Percentiles rank a stretch among this genome's conserved stretches.
Conservation (phyloP, 1,140 invertebrate species). For the Dendroctonus valens region DNA sequence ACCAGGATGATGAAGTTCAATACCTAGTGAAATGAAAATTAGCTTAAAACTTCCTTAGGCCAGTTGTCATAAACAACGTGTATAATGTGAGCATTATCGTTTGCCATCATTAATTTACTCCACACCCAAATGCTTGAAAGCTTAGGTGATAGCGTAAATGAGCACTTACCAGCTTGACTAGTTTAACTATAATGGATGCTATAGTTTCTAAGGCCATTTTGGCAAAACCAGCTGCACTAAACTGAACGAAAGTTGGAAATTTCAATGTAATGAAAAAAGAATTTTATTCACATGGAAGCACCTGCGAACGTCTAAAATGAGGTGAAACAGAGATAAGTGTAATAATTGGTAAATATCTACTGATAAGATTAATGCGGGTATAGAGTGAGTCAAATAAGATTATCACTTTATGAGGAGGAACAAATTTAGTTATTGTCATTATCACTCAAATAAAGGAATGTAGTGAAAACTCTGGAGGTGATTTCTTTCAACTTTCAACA, state of each 20-base stretch:
- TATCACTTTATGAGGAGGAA: too few species aligned
- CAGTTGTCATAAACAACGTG: not conserved
- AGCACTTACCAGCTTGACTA: conserved; percentile 72
- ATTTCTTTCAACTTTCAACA: too few species aligned
- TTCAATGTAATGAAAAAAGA: not conserved
- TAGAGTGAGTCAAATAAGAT: conserved; percentile 2
- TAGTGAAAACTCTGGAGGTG: too few species aligned
- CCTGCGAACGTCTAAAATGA: conserved; percentile 33
- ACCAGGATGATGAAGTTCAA: conserved; percentile 78
- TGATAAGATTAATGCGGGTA: conserved; percentile 33
- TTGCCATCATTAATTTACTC: not conserved
- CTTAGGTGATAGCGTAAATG: not conserved
- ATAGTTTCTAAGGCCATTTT: conserved; percentile 75
- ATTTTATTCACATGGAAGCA: conserved; percentile 12
- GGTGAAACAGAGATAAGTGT: conserved; percentile 29
- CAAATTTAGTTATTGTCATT: too few species aligned
- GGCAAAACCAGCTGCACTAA: conserved; percentile 3
- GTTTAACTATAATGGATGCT: conserved; percentile 73
- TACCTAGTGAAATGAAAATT: conserved; percentile 57
- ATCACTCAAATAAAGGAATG: too few species aligned
- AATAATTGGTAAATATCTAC: conserved; percentile 23
- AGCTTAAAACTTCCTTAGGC: not conserved
- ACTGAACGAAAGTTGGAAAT: not conserved
- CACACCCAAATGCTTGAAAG: conserved; percentile 39
- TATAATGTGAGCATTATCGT: not conserved